Conservation (phyloP, 2,888 invertebrate species). For the Dioctria rufipes region DNA sequence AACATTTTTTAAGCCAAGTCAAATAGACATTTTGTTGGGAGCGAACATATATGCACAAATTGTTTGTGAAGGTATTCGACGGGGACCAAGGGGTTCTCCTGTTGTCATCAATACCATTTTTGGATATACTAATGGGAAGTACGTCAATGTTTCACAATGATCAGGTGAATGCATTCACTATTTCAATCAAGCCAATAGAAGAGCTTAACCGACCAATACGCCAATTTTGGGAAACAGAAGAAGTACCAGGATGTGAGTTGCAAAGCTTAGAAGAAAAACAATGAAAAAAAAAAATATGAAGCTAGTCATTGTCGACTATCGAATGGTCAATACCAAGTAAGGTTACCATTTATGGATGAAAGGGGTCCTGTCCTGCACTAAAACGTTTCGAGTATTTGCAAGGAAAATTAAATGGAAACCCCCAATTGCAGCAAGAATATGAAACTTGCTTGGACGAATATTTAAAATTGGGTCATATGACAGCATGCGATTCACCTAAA, state of each 20-base stretch:
- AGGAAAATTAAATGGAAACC: neutral
- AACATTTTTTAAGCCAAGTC: neutral
- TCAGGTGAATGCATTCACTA: neutral
- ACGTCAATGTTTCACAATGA: neutral
- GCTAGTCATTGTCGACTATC: neutral
- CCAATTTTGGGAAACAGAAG: neutral
- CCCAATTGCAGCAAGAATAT: neutral
- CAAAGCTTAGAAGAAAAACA: neutral
- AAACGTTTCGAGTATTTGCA: neutral
- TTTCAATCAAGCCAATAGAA: no score
- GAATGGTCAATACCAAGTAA: neutral
- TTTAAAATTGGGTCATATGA: no score
- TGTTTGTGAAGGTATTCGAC: neutral
- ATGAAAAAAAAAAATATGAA: neutral
- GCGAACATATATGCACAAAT: neutral
- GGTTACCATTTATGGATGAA: neutral
- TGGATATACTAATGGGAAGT: neutral
- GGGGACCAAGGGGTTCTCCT: neutral
- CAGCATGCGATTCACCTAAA: neutral
- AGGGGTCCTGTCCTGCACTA: no score
- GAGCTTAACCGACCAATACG: neutral
- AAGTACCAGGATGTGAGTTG: neutral
- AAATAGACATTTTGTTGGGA: neutral
- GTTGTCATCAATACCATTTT: neutral
- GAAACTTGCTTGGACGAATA: no score